Evolutionary conservation across 1,140 invertebrate genomes (phyloP), one percentile per base, ranked within the genome.

Genomic region (Micrasema minimum): DNA sequence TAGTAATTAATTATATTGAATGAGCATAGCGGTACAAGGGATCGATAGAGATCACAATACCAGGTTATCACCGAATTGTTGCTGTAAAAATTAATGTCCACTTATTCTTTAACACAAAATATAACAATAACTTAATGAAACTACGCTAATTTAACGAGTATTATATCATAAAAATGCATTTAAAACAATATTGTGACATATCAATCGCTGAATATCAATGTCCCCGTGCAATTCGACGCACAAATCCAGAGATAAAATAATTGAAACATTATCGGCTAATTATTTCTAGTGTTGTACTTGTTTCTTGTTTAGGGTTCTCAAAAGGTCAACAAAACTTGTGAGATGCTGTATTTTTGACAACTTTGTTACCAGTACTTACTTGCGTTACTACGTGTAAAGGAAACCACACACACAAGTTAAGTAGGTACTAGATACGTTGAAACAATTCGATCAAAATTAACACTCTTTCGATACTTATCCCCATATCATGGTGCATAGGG

Each of bases 141-240:
- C 16, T n/a, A 9, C 31, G 16, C 9, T 37, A 20, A 31, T 66
- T 16, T 37, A 23, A 20, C 20, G 23, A 50, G 23, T 48, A 66
- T 66, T 66, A 66, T 35, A 66, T 66, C 62, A 66, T 50, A 66
- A 66, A 50, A 55, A 6, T 53, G 50, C 12, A 55, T 55, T 55
- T 43, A 22, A 67, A 53, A 53, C 65, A 67, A 55, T 67, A 67
- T 67, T 67, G 65, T 67, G 65, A 67, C 65, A 67, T 67, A 67
- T 67, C 65, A 67, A 51, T 67, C 65, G 65, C 48, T 50, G 65
- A 55, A 59, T 59, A 59, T 59, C 37, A 12, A 31, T 35, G 55
- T 59, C 55, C 14, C 55, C 55, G 55, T 59, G 55, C 55, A 64
- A 64, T 64, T 46, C 22, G 59, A 64, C 59, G 59, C 59, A 64